phyloP scores from a whole-genome alignment of 1,140 invertebrate species.

The Pectinophora gossypiella region DNA sequence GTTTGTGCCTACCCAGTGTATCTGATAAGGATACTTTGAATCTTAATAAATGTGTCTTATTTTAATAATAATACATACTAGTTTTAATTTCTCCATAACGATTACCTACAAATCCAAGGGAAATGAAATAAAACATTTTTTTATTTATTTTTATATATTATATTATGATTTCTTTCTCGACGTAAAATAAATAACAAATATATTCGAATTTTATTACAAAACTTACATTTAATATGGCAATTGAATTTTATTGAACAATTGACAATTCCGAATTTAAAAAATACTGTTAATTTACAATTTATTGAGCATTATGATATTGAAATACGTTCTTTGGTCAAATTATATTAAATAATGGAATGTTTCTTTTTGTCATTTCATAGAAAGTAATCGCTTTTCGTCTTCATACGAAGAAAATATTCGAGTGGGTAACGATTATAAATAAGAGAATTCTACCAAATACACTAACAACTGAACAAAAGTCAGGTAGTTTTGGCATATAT shows the following conservation, averaged over 20 bases:
- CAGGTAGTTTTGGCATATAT: no score
- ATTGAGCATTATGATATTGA: neutral
- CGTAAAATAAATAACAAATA: neutral
- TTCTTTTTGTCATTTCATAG: no score
- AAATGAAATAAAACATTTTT: neutral
- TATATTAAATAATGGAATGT: no score
- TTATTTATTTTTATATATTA: neutral
- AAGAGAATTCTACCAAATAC: no score
- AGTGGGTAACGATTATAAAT: no score
- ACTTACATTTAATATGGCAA: conserved; percentile 39
- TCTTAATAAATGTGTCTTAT: neutral
- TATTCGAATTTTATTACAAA: conserved; percentile 9
- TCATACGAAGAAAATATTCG: no score
- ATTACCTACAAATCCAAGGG: no score
- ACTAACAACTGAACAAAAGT: no score
- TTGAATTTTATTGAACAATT: conserved; percentile 17
- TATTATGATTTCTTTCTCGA: neutral
- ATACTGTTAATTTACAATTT: neutral
- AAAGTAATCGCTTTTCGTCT: no score
- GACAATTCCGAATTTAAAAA: neutral
- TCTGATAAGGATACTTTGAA: neutral
- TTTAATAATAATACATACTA: neutral
- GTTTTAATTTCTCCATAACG: neutral
- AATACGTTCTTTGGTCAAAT: neutral
- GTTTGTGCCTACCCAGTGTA: neutral